Evolutionary conservation across 2,113 vertebrate genomes (phyloP), one percentile per base, ranked within the genome.

Genomic region (Thomomys bottae): DNA sequence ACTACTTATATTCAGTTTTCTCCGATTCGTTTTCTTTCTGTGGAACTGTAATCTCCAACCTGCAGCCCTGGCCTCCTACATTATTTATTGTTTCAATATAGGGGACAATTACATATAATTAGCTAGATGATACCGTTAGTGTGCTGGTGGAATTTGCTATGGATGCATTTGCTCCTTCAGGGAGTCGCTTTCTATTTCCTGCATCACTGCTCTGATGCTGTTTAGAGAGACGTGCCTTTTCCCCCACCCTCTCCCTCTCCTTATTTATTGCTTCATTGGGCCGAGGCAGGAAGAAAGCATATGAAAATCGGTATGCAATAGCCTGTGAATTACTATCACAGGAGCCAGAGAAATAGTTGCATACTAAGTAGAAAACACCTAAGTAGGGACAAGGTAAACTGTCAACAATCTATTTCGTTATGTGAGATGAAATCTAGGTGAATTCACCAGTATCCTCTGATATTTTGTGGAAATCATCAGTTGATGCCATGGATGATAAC

Each of bases 241-340:
- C 96, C 95, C 96, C 57, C 49, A 96, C 14, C 18, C 45, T 45
- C 49, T 95, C 95, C 36, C 36, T 26, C 87, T 97, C 93, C 95
- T 97, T 98, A 98, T 98, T 98, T 98, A 95, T 97, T 98, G 98
- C 97, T 98, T 97, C 98, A 97, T 82, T 98, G 98, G 96, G 97
- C 97, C 72, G 80, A 95, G 93, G 96, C 96, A 97, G 95, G 93
- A 97, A 95, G 96, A 97, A 97, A 97, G 97, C 96, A 73, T 97
- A 96, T 96, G 96, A 97, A 98, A 98, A 97, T 97, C 96, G 95
- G 95, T 87, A 95, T 94, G 96, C 93, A 96, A 75, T 83, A 94
- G 96, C 70, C 96, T 96, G 87, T 97, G 95, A 97, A 97, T 94
- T 95, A 92, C 86, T 88, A 93, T 97, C 96, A 63, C 40, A 59